Conservation (phyloP, 2,797 vertebrate genomes). For the Phrynocephalus guinanensis region DNA sequence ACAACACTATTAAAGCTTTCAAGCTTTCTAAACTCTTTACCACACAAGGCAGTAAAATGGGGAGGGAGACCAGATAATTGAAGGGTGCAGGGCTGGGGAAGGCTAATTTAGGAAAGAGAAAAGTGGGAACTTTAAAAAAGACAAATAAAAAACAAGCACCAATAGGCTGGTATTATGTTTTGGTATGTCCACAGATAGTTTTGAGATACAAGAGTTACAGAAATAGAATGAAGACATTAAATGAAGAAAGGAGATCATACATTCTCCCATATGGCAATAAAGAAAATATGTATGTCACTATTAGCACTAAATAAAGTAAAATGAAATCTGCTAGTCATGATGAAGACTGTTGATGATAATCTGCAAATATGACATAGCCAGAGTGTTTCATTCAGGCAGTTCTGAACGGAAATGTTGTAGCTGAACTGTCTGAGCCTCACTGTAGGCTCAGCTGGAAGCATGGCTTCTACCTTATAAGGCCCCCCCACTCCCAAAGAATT, state of each 20-base stretch:
- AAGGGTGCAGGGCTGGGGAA: neutral
- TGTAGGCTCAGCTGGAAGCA: too few relatives aligned
- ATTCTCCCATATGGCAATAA: neutral
- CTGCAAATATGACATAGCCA: neutral
- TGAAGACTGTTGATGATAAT: neutral
- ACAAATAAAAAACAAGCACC: neutral
- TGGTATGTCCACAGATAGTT: neutral
- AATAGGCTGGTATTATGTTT: neutral
- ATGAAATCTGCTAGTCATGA: neutral
- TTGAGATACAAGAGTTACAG: neutral
- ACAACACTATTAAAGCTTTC: too few relatives aligned
- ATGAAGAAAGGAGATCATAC: neutral
- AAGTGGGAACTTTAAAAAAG: neutral
- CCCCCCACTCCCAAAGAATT: too few relatives aligned
- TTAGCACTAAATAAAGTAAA: neutral
- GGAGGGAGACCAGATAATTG: neutral
- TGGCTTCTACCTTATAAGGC: too few relatives aligned
- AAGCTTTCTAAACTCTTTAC: too few relatives aligned
- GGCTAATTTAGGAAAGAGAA: neutral
- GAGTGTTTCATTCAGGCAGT: too few relatives aligned
- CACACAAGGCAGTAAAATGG: too few relatives aligned
- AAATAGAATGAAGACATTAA: neutral
- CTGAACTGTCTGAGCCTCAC: too few relatives aligned
- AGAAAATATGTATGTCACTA: neutral
- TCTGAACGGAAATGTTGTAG: too few relatives aligned